A percentile compares a stretch with the other conserved stretches of the same genome.
phyloP scores from a whole-genome alignment of 2,888 invertebrate genomes.

The Diaperis boleti region DNA sequence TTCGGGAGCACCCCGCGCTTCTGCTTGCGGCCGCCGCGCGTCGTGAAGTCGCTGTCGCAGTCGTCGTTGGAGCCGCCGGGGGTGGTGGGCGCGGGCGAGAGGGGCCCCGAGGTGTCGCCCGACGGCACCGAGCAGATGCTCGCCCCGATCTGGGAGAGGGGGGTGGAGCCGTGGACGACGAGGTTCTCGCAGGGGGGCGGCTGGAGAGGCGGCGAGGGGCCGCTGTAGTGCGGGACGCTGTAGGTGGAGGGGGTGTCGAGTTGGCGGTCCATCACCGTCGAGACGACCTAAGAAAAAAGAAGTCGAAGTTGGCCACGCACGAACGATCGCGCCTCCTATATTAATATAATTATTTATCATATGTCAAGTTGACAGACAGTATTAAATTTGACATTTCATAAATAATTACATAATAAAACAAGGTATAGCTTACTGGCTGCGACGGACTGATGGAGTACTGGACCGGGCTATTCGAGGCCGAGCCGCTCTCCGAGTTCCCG shows the following conservation, averaged over 20 bases:
- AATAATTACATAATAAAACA: too few relatives aligned
- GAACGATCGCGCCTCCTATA: too few relatives aligned
- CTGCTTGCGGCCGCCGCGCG: slow-evolving; percentile 71
- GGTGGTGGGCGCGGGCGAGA: slow-evolving; percentile 74
- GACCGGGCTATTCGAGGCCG: slow-evolving; percentile 67
- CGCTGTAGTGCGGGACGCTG: slow-evolving; percentile 56
- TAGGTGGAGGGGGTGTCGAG: slow-evolving; percentile 60
- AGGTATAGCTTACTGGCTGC: slow-evolving; percentile 55
- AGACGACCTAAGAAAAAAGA: slow-evolving; percentile 56
- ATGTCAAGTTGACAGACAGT: too few relatives aligned
- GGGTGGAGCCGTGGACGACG: slow-evolving; percentile 86
- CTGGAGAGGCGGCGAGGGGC: slow-evolving; percentile 57
- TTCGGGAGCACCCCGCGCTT: slow-evolving; percentile 94
- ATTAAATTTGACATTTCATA: too few relatives aligned
- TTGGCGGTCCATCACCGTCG: slow-evolving; percentile 57
- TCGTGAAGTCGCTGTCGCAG: slow-evolving; percentile 67
- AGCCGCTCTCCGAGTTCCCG: slow-evolving; percentile 65
- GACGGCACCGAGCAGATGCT: slow-evolving; percentile 73
- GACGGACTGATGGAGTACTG: slow-evolving; percentile 65
- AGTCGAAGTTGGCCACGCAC: too few relatives aligned
- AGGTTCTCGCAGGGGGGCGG: slow-evolving; percentile 58
- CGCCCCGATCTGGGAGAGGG: slow-evolving; percentile 87
- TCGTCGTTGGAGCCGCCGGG: slow-evolving; percentile 72
- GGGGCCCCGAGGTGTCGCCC: slow-evolving; percentile 68
- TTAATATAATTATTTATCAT: too few relatives aligned